Conservation (phyloP, 2,888 invertebrate genomes). For the Dryobota labecula region DNA sequence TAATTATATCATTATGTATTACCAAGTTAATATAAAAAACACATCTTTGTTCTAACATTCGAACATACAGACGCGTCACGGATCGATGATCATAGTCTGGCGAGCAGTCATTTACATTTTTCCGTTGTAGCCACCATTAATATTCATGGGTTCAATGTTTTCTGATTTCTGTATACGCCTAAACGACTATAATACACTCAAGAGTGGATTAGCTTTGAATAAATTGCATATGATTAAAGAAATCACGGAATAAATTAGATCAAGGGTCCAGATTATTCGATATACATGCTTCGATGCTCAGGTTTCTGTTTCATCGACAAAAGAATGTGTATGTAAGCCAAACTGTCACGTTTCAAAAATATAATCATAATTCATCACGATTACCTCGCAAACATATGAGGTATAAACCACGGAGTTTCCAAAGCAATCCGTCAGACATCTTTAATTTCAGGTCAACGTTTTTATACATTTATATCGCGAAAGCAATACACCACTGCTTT, state of each 20-base stretch:
- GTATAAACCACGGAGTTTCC: constrained; percentile 22
- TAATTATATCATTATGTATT: constrained; percentile 30
- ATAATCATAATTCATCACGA: constrained; percentile 29
- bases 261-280: constrained; percentile 15
- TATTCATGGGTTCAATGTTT: constrained; percentile 71
- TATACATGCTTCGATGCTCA: no score
- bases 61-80: constrained; percentile 44
- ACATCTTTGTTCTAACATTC: constrained; percentile 48
- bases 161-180: constrained; percentile 65
- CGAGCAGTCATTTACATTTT: constrained; percentile 71
- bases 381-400: constrained; percentile 20
- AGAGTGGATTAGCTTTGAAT: constrained; percentile 35
- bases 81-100: constrained; percentile 71
- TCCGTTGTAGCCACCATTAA: constrained; percentile 69
- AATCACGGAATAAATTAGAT: constrained; percentile 41
- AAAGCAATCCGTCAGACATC: constrained; percentile 43
- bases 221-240: constrained; percentile 32
- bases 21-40: constrained; percentile 22
- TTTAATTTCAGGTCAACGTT: constrained; percentile 58
- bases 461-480: constrained; percentile 65
- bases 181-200: constrained; percentile 29
- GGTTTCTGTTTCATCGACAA: constrained; percentile 20
- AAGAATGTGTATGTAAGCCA: constrained; percentile 22
- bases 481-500: constrained; percentile 79
- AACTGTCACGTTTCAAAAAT: constrained; percentile 34